A percentile compares a stretch with the other conserved stretches of the same genome.
phyloP scores from a whole-genome alignment of 2,113 vertebrate genomes.

The Etheostoma spectabile region DNA sequence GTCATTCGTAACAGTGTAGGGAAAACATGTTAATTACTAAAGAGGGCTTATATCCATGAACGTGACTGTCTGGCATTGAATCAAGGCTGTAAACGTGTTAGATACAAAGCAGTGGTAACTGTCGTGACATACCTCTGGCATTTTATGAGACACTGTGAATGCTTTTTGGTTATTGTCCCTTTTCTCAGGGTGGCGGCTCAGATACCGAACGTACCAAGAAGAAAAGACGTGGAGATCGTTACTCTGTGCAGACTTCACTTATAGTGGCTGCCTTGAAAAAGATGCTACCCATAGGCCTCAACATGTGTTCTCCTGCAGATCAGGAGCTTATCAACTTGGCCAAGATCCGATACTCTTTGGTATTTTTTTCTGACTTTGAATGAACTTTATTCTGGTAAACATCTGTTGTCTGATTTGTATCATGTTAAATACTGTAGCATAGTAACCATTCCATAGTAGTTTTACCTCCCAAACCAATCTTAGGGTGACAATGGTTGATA shows the following conservation, averaged over 20 bases:
- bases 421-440: neutral
- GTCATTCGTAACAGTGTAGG: neutral
- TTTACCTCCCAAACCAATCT: neutral
- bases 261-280: slow-evolving; percentile 97
- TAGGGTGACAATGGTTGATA: slow-evolving; percentile 8
- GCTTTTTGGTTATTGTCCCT: slow-evolving; percentile 55
- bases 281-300: slow-evolving; percentile 96
- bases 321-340: slow-evolving; percentile 94
- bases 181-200: slow-evolving; percentile 89
- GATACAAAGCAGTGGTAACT: slow-evolving; percentile 30
- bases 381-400: neutral
- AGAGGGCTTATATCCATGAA: slow-evolving; percentile 10
- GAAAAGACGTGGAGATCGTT: slow-evolving; percentile 91
- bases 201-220: slow-evolving; percentile 95
- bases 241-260: slow-evolving; percentile 95
- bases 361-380: slow-evolving; percentile 67
- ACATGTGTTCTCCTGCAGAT: slow-evolving; percentile 97
- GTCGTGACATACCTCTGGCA: neutral
- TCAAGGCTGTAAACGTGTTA: slow-evolving; percentile 23
- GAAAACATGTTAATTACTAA: neutral
- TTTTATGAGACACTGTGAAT: slow-evolving; percentile 60
- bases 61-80: slow-evolving; percentile 34
- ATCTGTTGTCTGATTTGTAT: neutral
- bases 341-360: slow-evolving; percentile 94
- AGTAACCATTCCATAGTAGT: neutral